A percentile compares a stretch with the other conserved stretches of the same genome.
Evolutionary conservation across 2,888 invertebrate genomes (phyloP).

Genomic region (Cheilosia impressa): DNA sequence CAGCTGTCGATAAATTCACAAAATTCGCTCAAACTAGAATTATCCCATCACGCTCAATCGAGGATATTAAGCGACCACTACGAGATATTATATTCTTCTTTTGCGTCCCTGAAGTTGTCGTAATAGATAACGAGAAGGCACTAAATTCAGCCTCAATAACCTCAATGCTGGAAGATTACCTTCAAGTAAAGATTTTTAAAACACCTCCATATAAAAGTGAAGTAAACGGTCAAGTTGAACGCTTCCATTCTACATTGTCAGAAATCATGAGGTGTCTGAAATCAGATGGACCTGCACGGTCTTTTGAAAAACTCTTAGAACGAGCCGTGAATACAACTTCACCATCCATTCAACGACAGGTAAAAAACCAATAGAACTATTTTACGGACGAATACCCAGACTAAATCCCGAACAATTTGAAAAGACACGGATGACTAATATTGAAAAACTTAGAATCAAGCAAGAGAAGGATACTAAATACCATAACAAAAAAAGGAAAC

Average conservation of each 20-base stretch:
- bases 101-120: too few relatives aligned
- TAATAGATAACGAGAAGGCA: too few relatives aligned
- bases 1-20: too few relatives aligned
- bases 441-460: background rate
- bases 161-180: background rate
- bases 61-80: too few relatives aligned
- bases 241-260: conserved; percentile 11
- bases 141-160: too few relatives aligned
- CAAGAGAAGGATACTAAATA: too few relatives aligned
- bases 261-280: conserved; percentile 63
- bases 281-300: conserved; percentile 14
- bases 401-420: background rate
- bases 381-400: background rate
- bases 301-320: conserved; percentile 64
- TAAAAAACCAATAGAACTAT: conserved; percentile 55
- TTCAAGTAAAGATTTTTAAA: background rate
- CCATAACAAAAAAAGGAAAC: too few relatives aligned
- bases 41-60: too few relatives aligned
- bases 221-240: conserved; percentile 21
- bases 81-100: too few relatives aligned
- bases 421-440: background rate
- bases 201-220: conserved; percentile 6
- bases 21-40: too few relatives aligned
- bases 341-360: conserved; percentile 44
- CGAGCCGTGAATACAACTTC: conserved; percentile 41